Percentiles rank a stretch among this genome's conserved stretches.
Conservation (phyloP, 2,113 vertebrate species). For the Callospermophilus lateralis region DNA sequence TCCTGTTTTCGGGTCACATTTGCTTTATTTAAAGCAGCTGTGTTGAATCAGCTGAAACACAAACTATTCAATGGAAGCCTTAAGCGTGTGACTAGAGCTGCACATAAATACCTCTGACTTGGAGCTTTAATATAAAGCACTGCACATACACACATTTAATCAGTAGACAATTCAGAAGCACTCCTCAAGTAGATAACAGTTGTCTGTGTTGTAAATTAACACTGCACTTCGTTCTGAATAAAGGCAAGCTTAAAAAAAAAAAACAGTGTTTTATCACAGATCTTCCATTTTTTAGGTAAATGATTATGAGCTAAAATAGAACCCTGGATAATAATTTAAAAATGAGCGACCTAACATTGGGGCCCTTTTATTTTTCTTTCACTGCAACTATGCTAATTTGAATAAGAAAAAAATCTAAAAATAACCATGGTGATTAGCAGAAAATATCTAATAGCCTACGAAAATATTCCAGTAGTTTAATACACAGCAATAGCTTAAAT, state of each 20-base stretch:
- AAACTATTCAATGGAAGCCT: conserved; percentile 35
- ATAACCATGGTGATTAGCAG: background rate
- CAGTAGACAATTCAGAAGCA: conserved; percentile 44
- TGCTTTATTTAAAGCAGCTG: conserved; percentile 62
- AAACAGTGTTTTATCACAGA: background rate
- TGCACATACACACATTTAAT: background rate
- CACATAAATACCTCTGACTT: conserved; percentile 51
- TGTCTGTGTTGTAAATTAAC: background rate
- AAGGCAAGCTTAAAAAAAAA: background rate
- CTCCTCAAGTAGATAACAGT: conserved; percentile 30
- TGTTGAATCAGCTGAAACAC: conserved; percentile 60
- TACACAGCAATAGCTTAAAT: background rate
- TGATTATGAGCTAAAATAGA: background rate
- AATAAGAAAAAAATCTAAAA: conserved; percentile 37
- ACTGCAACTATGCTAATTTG: conserved; percentile 2
- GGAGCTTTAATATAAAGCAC: background rate
- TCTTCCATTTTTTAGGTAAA: conserved; percentile 30
- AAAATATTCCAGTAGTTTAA: background rate
- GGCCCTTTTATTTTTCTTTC: background rate
- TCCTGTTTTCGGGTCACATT: conserved; percentile 50
- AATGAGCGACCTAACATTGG: background rate
- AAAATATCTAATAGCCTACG: background rate
- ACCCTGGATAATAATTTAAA: background rate
- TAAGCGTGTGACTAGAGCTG: background rate
- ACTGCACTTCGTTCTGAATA: background rate